phyloP scores from a whole-genome alignment of 2,113 vertebrate genomes.

The Nerophis ophidion region DNA sequence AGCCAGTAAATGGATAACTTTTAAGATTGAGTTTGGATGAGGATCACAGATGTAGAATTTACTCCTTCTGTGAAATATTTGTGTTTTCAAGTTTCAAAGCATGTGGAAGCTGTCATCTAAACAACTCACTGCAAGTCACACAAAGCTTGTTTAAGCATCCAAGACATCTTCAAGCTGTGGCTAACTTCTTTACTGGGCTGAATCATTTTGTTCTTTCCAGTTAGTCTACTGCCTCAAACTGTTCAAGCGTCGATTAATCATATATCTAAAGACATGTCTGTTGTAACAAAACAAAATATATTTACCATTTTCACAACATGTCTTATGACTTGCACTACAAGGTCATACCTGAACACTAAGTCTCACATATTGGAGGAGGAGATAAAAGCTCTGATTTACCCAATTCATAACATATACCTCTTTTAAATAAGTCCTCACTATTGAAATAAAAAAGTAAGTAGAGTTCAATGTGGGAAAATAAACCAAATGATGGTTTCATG shows the following conservation, averaged over 20 bases:
- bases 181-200: background rate
- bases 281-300: conserved; percentile 16
- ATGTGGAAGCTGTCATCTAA: background rate
- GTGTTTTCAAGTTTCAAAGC: background rate
- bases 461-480: background rate
- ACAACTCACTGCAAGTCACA: background rate
- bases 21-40: background rate
- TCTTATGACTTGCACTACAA: conserved; percentile 5
- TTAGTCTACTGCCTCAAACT: background rate
- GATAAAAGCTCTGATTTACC: background rate
- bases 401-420: conserved; percentile 2
- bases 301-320: conserved; percentile 14
- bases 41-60: background rate
- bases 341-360: conserved; percentile 5
- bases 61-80: background rate
- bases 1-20: background rate
- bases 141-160: background rate
- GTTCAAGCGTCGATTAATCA: conserved; percentile 11
- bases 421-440: background rate
- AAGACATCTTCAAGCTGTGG: conserved; percentile 14
- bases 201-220: background rate
- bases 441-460: conserved; percentile 5
- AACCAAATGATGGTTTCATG: background rate
- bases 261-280: conserved; percentile 8
- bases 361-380: conserved; percentile 1